Evolutionary conservation across 35 echinoderm and acorn worm genomes (phyloP).

Genomic region (Apostichopus californicus): DNA sequence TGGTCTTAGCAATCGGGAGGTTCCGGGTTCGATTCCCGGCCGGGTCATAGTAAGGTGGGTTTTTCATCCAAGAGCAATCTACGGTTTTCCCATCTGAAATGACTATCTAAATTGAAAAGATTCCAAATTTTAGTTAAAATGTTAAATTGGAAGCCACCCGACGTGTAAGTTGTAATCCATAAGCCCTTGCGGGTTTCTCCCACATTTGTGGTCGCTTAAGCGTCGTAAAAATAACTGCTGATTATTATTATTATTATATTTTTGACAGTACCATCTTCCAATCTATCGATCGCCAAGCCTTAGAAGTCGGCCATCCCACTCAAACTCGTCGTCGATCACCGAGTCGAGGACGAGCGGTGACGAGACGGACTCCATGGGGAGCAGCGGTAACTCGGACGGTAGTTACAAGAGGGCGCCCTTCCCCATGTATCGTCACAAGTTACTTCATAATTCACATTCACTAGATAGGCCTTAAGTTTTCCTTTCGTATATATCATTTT

Average conservation of each 20-base stretch:
- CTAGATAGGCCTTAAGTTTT: constrained; percentile 54
- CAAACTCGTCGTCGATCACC: constrained; percentile 45
- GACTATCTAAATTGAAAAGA: too few species aligned
- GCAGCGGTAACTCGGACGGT: constrained; percentile 41
- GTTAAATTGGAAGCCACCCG: too few species aligned
- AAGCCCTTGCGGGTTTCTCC: too few species aligned
- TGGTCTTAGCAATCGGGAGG: too few species aligned
- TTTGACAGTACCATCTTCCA: constrained; percentile 50
- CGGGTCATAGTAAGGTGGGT: too few species aligned
- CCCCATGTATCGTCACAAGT: constrained; percentile 8
- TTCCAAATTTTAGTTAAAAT: too few species aligned
- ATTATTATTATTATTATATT: too few species aligned
- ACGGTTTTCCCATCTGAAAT: too few species aligned
- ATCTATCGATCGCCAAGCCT: constrained; percentile 56
- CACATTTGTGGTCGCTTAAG: too few species aligned
- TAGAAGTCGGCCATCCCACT: constrained; percentile 53
- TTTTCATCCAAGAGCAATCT: too few species aligned
- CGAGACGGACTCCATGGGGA: constrained; percentile 52
- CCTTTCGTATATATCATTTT: background rate
- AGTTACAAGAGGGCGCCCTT: constrained; percentile 37
- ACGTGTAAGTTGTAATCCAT: too few species aligned
- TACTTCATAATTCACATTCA: constrained; percentile 56
- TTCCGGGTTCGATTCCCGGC: accelerated
- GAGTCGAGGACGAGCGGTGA: constrained; percentile 53
- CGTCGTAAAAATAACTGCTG: too few species aligned